A percentile compares a stretch with the other conserved stretches of the same genome.
Conservation (phyloP, 2,113 vertebrate species). For the Gavia stellata region DNA sequence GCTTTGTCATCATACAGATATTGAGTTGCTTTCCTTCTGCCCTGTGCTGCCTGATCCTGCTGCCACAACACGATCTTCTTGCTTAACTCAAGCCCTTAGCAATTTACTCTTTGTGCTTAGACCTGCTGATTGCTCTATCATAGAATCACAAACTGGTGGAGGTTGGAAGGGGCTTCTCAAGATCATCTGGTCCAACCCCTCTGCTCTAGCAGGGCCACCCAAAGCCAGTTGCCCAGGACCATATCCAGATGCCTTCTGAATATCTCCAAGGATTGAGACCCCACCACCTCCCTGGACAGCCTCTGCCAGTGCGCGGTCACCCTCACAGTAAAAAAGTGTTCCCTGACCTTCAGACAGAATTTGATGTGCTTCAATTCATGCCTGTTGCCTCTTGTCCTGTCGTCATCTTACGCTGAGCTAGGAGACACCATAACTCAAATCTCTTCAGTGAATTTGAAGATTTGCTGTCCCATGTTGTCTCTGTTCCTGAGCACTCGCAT, state of each 20-base stretch:
- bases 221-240: neutral
- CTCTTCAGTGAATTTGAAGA: neutral
- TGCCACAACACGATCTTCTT: neutral
- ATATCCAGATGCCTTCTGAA: neutral
- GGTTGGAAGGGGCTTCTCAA: neutral
- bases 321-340: neutral
- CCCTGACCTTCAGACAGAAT: neutral
- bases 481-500: neutral
- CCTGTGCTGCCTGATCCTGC: neutral
- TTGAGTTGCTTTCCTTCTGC: neutral
- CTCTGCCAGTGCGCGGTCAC: neutral
- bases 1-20: neutral
- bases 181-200: neutral
- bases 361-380: neutral
- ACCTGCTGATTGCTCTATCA: neutral
- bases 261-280: neutral
- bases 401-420: rapidly evolving
- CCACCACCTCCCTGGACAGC: neutral
- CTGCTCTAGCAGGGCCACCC: neutral
- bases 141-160: neutral
- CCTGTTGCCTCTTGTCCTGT: neutral
- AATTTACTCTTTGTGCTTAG: neutral
- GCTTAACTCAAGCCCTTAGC: neutral
- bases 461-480: neutral
- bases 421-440: rapidly evolving